Percentiles rank a stretch among this genome's conserved stretches.
phyloP scores from a whole-genome alignment of 2,888 invertebrate species.

The Megaustenia siamemsis region DNA sequence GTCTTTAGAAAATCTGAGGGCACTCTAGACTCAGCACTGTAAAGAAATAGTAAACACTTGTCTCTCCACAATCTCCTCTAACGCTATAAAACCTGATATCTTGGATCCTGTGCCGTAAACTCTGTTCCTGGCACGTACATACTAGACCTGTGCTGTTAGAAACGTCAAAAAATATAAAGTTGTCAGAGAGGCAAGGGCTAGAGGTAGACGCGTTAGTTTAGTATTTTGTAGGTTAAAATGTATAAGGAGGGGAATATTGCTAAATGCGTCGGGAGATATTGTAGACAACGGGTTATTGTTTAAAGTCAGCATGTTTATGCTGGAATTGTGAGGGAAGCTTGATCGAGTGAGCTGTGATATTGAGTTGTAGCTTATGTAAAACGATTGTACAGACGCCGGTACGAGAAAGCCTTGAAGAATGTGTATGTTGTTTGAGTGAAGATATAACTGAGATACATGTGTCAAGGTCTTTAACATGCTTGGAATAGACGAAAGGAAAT shows the following conservation, averaged over 20 bases:
- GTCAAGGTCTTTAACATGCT: background rate
- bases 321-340: background rate
- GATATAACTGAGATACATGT: background rate
- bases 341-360: background rate
- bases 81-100: background rate
- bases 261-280: background rate
- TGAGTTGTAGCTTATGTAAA: background rate
- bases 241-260: background rate
- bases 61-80: background rate
- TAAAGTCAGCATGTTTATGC: background rate
- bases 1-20: no score
- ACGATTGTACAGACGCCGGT: background rate
- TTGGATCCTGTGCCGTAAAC: background rate
- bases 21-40: background rate
- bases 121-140: background rate
- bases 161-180: background rate
- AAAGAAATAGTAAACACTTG: background rate
- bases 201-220: background rate
- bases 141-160: background rate
- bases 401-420: background rate
- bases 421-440: background rate
- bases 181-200: background rate
- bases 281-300: background rate
- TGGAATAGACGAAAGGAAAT: background rate
- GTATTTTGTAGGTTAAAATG: background rate